Evolutionary conservation across 2,797 vertebrate genomes (phyloP).

Genomic region (Pseudochirops corinnae): DNA sequence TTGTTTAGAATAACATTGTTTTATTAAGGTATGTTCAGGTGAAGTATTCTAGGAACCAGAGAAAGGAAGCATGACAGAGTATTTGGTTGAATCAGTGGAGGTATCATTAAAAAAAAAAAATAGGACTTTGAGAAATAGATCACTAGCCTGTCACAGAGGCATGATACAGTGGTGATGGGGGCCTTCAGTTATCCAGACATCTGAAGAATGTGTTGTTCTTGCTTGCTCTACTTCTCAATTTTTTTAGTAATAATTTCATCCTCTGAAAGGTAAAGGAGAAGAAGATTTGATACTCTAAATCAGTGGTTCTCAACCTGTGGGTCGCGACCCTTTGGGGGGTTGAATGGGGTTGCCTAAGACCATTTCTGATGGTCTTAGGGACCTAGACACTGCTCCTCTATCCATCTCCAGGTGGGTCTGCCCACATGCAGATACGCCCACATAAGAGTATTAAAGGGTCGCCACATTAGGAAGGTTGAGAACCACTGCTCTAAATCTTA

Average conservation of each 20-base stretch:
- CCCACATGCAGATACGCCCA: no score
- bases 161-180: background rate
- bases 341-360: no score
- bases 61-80: background rate
- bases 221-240: background rate
- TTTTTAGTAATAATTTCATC: background rate
- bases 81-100: background rate
- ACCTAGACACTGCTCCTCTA: no score
- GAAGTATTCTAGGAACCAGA: background rate
- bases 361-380: no score
- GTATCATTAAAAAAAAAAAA: background rate
- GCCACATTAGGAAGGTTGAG: no score
- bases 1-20: background rate
- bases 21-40: background rate
- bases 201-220: background rate
- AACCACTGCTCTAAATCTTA: no score
- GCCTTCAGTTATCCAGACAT: background rate
- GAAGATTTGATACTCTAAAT: no score
- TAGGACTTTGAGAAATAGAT: background rate
- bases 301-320: no score
- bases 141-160: background rate
- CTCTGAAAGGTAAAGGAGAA: no score
- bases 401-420: no score
- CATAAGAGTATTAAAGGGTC: no score
- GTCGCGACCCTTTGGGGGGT: no score